A percentile compares a stretch with the other conserved stretches of the same genome.
Evolutionary conservation across 2,113 vertebrate genomes (phyloP).

Genomic region (Takifugu bimaculatus): DNA sequence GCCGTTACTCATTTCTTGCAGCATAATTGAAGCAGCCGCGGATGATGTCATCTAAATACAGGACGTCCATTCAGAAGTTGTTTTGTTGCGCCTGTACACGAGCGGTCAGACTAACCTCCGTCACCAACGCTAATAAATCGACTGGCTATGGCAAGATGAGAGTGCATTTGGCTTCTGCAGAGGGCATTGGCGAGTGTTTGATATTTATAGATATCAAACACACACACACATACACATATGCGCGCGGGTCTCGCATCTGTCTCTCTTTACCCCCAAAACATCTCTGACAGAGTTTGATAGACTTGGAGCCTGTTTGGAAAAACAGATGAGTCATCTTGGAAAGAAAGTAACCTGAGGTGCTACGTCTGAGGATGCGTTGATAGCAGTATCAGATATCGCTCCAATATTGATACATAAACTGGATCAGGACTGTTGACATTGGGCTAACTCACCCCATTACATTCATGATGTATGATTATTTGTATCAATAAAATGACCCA

Average conservation of each 20-base stretch:
- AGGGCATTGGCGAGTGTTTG: constrained; percentile 67
- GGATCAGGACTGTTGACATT: too few relatives aligned
- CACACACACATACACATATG: not conserved
- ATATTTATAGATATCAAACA: constrained; percentile 51
- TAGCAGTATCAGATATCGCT: too few relatives aligned
- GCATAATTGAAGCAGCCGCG: constrained; percentile 56
- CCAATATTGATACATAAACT: too few relatives aligned
- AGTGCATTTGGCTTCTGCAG: constrained; percentile 45
- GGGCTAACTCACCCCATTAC: too few relatives aligned
- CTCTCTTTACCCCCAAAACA: constrained; percentile 11
- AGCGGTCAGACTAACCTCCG: constrained; percentile 22
- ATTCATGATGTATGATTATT: too few relatives aligned
- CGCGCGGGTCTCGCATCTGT: constrained; percentile 6
- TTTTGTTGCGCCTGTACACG: constrained; percentile 58
- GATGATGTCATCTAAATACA: constrained; percentile 71
- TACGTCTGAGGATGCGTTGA: constrained; percentile 32
- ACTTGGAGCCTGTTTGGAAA: constrained; percentile 52
- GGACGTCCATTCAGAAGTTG: constrained; percentile 62
- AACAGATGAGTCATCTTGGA: constrained; percentile 68
- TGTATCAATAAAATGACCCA: too few relatives aligned
- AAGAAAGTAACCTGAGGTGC: constrained; percentile 49
- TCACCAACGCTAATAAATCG: constrained; percentile 67
- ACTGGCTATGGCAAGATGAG: constrained; percentile 47
- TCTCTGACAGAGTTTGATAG: constrained; percentile 38
- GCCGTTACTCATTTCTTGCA: constrained; percentile 63